Base-by-base conservation (phyloP, 2,888 invertebrate species). In the Barypeithes pellucidus region DNA sequence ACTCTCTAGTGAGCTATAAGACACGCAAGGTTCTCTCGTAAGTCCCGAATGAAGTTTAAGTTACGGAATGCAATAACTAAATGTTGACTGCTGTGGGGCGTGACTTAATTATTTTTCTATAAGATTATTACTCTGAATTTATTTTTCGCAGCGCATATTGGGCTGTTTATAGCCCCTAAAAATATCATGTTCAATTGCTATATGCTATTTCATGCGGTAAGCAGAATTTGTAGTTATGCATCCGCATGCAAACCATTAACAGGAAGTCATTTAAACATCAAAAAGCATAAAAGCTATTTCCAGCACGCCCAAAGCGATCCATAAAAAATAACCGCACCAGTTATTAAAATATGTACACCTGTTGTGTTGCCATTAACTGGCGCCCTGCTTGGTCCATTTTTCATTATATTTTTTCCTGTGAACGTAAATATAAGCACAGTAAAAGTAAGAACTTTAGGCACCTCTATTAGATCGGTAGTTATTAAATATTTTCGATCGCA, bases 341-440 rank as follows among this genome's bases (percentile, higher is more conserved):
- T 50, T 66, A 66, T 66, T 66, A 66, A 66, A 66, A 66, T 52
- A 66, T 39, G 52, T 66, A 66, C 65, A 66, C 65, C 65, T 66
- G 65, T 66, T 66, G 65, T 50, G 65, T 47, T 11, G 45, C 29
- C 54, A 45, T 43, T 33, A 29, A 43, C 18, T 16, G 1, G 22
- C 24, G 22, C 24, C n/a, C 22, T 29, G 45, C 18, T 62, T 62
- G 29, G 18, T 24, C 24, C 7, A 16, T 47, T 29, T 45, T 62
- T 20, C 29, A 45, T 45, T 62, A 29, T 60, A 22, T 62, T 62
- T 45, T 61, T 24, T 45, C 45, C 8, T 47, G 45, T 57, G 33
- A 33, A 57, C 36, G 29, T 29, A 29, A 47, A 47, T 47, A 20
- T 4, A 47, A 22, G 11, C 5, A 5, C 43, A 16, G 43, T 45